phyloP scores from a whole-genome alignment of 2,888 invertebrate genomes.

The Metalampra italica region DNA sequence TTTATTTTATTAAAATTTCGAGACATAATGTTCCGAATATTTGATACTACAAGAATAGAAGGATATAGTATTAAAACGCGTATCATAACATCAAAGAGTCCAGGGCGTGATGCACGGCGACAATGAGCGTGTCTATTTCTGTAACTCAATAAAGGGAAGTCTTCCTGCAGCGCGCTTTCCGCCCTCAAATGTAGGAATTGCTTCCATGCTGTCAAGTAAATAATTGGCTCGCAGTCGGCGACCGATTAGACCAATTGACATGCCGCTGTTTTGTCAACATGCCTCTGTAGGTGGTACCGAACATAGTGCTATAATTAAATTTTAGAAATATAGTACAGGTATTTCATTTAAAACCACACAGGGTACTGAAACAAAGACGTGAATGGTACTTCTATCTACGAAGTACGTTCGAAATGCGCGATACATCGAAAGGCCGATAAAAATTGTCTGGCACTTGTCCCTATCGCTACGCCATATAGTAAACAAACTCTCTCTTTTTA shows the following conservation, averaged over 20 bases:
- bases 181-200: constrained; percentile 76
- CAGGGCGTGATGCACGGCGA: constrained; percentile 19
- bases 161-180: constrained; percentile 71
- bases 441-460: too few species aligned
- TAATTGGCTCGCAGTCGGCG: constrained; percentile 74
- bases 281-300: constrained; percentile 17
- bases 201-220: constrained; percentile 75
- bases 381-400: too few species aligned
- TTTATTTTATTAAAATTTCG: too few species aligned
- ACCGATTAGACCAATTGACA: constrained; percentile 73
- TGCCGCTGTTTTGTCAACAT: constrained; percentile 75
- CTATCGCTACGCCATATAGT: background rate
- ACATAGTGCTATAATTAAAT: too few species aligned
- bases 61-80: background rate
- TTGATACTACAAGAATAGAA: background rate
- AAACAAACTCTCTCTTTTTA: background rate
- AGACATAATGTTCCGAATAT: too few species aligned
- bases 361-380: too few species aligned
- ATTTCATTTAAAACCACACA: too few species aligned
- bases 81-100: background rate
- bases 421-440: background rate
- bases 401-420: background rate
- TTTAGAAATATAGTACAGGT: too few species aligned
- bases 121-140: constrained; percentile 50
- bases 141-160: constrained; percentile 71